Base-by-base conservation (phyloP, 2,888 invertebrate genomes). In the Malthinus seriepunctatus region DNA sequence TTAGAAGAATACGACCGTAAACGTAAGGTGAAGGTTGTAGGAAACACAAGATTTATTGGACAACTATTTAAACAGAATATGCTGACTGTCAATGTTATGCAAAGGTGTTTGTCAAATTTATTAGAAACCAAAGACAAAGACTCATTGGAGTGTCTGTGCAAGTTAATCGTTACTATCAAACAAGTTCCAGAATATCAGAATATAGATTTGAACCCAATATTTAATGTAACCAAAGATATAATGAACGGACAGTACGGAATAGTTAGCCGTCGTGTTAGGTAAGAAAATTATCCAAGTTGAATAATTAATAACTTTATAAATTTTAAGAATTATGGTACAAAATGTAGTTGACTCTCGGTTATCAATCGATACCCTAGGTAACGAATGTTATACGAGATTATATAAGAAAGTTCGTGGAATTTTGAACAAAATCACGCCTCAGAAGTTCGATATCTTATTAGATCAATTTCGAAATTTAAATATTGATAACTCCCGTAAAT, bases 381-480 rank as follows among this genome's bases (percentile, higher is more conserved):
- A n/a, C n/a, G n/a, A n/a, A n/a, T n/a, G n/a, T n/a, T n/a, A n/a
- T n/a, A n/a, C 88, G 82, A 88, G 89, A 38, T 78, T 95, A 52
- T 88, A 91, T 73, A 91, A 89, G 71, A 88, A 87, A 69, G 90
- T 95, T 63, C 85, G 95, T 65, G 90, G 94, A 71, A 91, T 97
- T 65, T 81, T 97, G 58, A 97, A 97, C 77, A 95, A 97, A 78
- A 80, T 97, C 60, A 97, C 97, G 0, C 97, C 97, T 0, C 93
- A 97, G 76, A 96, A 96, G 75, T 95, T 95, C 76, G 87, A 89
- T 52, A 90, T 88, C 1, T 81, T 97, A 55, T 82, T 95, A 12
- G 85, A 86, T 32, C 91, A 90, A 82, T 89, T 96, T 31, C 84
- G 88, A 62, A 79, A 82, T 9, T 80, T 96, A 32, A 84, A 88